Evolutionary conservation across 2,888 invertebrate species (phyloP).

Genomic region (Catonia carolina): DNA sequence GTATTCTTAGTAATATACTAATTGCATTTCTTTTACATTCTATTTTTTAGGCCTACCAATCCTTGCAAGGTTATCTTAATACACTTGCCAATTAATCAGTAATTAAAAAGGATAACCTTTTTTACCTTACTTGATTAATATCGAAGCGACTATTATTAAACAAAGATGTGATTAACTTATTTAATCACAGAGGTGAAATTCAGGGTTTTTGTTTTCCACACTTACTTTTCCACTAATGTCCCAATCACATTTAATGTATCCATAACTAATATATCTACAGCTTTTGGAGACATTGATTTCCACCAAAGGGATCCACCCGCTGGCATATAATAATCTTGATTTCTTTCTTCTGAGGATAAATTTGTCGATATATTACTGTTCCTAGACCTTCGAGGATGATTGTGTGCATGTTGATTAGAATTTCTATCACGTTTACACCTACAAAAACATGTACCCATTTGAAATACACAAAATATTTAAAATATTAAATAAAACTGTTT

Average conservation of each 20-base stretch:
- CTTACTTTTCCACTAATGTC: conserved; percentile 77
- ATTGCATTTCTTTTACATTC: no score
- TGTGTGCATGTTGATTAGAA: conserved; percentile 8
- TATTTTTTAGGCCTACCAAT: no score
- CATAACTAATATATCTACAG: conserved; percentile 66
- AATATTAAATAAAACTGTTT: no score
- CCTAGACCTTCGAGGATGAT: conserved; percentile 17
- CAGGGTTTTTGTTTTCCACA: no score
- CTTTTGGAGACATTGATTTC: conserved; percentile 35
- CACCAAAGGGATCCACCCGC: conserved; percentile 27
- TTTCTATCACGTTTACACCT: conserved; percentile 23
- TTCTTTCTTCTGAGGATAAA: background rate
- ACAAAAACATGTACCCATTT: conserved; percentile 31
- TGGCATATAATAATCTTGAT: conserved; percentile 23
- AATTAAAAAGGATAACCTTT: no score
- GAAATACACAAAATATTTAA: conserved; percentile 16
- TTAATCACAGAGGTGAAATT: no score
- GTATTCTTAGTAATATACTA: no score
- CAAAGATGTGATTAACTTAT: no score
- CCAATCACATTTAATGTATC: conserved; percentile 75
- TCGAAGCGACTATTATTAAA: no score
- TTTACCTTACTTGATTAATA: no score
- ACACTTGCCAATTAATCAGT: no score
- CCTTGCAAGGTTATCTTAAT: no score
- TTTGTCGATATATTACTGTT: conserved; percentile 11